Evolutionary conservation across 2,888 invertebrate species (phyloP).

Genomic region (Schizaphis graminum): DNA sequence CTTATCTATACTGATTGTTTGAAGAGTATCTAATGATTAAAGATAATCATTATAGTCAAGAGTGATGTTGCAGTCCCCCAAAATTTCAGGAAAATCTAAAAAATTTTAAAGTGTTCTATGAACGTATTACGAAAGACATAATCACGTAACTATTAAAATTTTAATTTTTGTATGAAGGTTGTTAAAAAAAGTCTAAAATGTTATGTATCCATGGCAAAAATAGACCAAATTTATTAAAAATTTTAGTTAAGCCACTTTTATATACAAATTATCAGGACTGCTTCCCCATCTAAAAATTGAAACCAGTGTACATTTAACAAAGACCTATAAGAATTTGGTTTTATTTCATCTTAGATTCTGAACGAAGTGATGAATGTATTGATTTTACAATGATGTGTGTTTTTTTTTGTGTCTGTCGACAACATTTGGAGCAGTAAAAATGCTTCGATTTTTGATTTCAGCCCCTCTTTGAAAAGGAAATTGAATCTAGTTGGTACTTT

Average conservation of each 20-base stretch:
- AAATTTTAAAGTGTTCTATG: neutral
- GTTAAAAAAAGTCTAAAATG: neutral
- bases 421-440: too few species aligned
- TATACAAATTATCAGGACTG: neutral
- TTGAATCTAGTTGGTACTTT: too few species aligned
- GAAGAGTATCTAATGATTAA: neutral
- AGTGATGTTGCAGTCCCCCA: neutral
- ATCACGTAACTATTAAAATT: neutral
- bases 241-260: neutral
- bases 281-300: neutral
- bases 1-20: neutral
- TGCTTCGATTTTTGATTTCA: too few species aligned
- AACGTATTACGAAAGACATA: neutral
- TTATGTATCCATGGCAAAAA: neutral
- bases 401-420: too few species aligned
- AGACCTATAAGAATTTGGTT: neutral
- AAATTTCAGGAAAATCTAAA: neutral
- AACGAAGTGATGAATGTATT: too few species aligned
- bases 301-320: neutral
- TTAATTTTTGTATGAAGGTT: neutral
- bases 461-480: too few species aligned
- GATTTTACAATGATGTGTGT: too few species aligned
- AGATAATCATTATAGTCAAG: neutral
- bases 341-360: too few species aligned
- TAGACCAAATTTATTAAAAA: neutral